Percentiles rank a stretch among this genome's conserved stretches.
Conservation (phyloP, 2,888 invertebrate genomes). For the Magallana nippona region DNA sequence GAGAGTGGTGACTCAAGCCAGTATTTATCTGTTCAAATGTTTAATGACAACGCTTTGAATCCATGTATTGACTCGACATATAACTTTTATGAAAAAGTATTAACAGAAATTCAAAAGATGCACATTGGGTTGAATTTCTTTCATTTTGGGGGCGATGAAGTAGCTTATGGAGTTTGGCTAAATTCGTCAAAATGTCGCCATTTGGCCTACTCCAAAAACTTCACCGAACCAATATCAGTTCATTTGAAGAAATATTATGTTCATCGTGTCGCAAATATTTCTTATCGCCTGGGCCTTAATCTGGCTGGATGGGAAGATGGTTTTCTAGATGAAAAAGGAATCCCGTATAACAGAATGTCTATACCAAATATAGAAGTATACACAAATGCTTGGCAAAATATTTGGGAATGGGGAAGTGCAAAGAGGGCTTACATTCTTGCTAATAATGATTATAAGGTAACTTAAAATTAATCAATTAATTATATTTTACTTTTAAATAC, state of each 20-base stretch:
- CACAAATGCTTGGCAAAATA: slow-evolving; percentile 67
- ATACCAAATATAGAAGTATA: slow-evolving; percentile 53
- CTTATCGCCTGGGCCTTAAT: slow-evolving; percentile 53
- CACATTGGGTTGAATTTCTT: slow-evolving; percentile 67
- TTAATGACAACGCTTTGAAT: slow-evolving; percentile 69
- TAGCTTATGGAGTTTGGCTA: slow-evolving; percentile 71
- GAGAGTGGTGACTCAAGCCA: slow-evolving; percentile 63
- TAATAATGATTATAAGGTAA: slow-evolving; percentile 72
- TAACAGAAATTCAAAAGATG: slow-evolving; percentile 61
- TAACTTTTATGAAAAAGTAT: slow-evolving; percentile 67
- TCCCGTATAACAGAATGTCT: slow-evolving; percentile 51
- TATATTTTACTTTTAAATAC: neutral
- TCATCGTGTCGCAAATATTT: slow-evolving; percentile 49
- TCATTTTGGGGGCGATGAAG: slow-evolving; percentile 78
- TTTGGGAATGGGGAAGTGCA: slow-evolving; percentile 69
- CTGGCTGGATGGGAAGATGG: slow-evolving; percentile 74
- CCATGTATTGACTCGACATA: slow-evolving; percentile 71
- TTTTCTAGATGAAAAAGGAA: slow-evolving; percentile 53
- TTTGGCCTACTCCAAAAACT: slow-evolving; percentile 39
- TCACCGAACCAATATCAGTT: neutral
- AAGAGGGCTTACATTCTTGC: slow-evolving; percentile 66
- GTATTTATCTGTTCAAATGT: slow-evolving; percentile 68
- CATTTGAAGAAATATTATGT: slow-evolving; percentile 64
- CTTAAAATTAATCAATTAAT: neutral
- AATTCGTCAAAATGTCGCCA: slow-evolving; percentile 69